phyloP scores from a whole-genome alignment of 2,113 vertebrate species.

The Phainopepla nitens region DNA sequence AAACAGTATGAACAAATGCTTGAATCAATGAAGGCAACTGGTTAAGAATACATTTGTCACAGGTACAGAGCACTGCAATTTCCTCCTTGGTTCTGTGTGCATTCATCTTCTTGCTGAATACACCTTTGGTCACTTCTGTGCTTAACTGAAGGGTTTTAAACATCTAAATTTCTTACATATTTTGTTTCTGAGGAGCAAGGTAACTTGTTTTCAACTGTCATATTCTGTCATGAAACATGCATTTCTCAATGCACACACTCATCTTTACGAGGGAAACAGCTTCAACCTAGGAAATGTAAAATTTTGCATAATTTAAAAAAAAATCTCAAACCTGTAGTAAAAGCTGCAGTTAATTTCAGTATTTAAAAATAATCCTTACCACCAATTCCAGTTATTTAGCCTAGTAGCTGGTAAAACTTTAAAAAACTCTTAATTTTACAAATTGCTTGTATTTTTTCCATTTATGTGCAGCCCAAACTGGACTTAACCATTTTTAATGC shows the following conservation, averaged over 20 bases:
- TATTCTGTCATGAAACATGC: background rate
- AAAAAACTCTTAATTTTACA: background rate
- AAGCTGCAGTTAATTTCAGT: background rate
- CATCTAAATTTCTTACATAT: background rate
- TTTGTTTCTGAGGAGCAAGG: constrained; percentile 22
- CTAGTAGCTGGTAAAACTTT: background rate
- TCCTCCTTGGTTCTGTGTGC: background rate
- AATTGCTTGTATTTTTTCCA: background rate
- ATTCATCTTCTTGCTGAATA: background rate
- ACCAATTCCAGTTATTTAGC: constrained; percentile 1
- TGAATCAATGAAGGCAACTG: background rate
- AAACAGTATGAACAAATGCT: background rate
- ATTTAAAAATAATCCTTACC: constrained; percentile 37
- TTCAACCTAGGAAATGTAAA: background rate
- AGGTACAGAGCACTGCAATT: background rate
- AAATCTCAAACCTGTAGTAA: background rate
- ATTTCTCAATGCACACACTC: background rate
- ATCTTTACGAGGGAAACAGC: background rate
- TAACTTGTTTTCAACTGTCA: background rate
- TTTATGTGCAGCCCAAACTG: background rate
- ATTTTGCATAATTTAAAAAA: background rate
- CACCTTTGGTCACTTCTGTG: background rate
- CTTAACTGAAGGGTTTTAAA: background rate
- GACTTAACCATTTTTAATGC: background rate
- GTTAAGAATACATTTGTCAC: background rate